phyloP scores from a whole-genome alignment of 2,113 vertebrate genomes.

The Hyperopisus bebe region DNA sequence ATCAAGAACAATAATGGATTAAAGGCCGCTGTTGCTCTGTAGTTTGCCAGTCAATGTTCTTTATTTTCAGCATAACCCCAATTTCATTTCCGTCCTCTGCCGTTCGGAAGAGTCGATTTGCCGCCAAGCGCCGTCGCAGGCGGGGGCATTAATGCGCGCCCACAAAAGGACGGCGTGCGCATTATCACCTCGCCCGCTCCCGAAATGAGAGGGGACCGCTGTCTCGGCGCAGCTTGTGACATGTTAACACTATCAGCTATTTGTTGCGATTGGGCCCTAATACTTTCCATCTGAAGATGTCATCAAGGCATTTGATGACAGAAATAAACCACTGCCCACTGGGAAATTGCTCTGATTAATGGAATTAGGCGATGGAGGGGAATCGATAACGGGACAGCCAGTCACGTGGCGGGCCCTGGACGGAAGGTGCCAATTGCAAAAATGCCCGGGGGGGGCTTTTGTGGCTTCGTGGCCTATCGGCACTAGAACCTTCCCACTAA shows the following conservation, averaged over 20 bases:
- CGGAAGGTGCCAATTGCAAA: constrained; percentile 34
- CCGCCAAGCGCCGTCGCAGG: constrained; percentile 72
- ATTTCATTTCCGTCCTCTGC: constrained; percentile 57
- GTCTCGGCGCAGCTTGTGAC: constrained; percentile 75
- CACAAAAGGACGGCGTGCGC: constrained; percentile 77
- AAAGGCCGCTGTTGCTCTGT: constrained; percentile 74
- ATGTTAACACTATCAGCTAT: constrained; percentile 75
- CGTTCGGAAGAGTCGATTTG: constrained; percentile 78
- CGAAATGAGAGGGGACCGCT: constrained; percentile 79
- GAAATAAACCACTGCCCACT: constrained; percentile 78
- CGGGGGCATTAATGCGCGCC: constrained; percentile 84
- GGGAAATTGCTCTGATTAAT: constrained; percentile 79
- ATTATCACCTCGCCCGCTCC: constrained; percentile 84
- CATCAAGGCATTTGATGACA: constrained; percentile 74
- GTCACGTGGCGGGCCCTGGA: constrained; percentile 41
- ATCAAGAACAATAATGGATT: constrained; percentile 79
- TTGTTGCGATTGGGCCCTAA: constrained; percentile 73
- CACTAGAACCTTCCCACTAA: constrained; percentile 38
- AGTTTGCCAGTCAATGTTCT: constrained; percentile 81
- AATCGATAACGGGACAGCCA: constrained; percentile 50
- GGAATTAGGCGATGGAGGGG: constrained; percentile 68
- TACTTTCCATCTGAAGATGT: constrained; percentile 77
- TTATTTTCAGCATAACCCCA: constrained; percentile 66
- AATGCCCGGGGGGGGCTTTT: constrained; percentile 34
- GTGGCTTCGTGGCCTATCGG: constrained; percentile 27